Evolutionary conservation across 2,113 vertebrate genomes (phyloP).

Genomic region (Vulpes vulpes): DNA sequence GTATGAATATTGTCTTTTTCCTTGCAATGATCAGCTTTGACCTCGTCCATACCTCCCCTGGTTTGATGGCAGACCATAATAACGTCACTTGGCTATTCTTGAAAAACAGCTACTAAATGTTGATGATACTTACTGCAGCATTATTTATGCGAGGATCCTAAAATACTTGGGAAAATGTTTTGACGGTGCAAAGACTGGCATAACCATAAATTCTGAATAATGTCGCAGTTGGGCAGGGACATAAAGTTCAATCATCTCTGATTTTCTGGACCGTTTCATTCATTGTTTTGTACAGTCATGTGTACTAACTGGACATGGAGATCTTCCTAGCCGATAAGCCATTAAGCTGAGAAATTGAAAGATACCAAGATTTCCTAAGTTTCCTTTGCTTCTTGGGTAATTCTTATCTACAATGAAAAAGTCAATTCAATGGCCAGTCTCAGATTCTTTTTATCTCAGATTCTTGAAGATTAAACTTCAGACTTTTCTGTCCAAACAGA

Average conservation of each 20-base stretch:
- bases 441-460: neutral
- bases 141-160: slow-evolving; percentile 87
- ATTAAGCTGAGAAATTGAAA: slow-evolving; percentile 65
- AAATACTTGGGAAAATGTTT: slow-evolving; percentile 86
- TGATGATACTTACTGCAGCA: slow-evolving; percentile 84
- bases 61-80: slow-evolving; percentile 85
- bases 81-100: slow-evolving; percentile 86
- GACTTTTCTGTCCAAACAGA: neutral
- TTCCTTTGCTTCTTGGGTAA: slow-evolving; percentile 72
- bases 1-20: slow-evolving; percentile 64
- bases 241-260: slow-evolving; percentile 85
- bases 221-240: slow-evolving; percentile 78
- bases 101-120: slow-evolving; percentile 86
- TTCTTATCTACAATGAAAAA: slow-evolving; percentile 57
- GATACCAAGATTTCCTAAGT: slow-evolving; percentile 40
- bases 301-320: slow-evolving; percentile 59
- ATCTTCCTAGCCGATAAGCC: slow-evolving; percentile 60
- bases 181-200: slow-evolving; percentile 82
- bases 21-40: slow-evolving; percentile 76
- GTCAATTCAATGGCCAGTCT: slow-evolving; percentile 58
- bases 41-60: slow-evolving; percentile 78
- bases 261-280: slow-evolving; percentile 73
- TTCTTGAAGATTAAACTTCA: slow-evolving; percentile 4
- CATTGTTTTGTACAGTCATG: slow-evolving; percentile 76
- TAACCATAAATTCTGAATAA: slow-evolving; percentile 85